phyloP scores from a whole-genome alignment of 2,797 vertebrate species.

The Schizopygopsis malacanthus region DNA sequence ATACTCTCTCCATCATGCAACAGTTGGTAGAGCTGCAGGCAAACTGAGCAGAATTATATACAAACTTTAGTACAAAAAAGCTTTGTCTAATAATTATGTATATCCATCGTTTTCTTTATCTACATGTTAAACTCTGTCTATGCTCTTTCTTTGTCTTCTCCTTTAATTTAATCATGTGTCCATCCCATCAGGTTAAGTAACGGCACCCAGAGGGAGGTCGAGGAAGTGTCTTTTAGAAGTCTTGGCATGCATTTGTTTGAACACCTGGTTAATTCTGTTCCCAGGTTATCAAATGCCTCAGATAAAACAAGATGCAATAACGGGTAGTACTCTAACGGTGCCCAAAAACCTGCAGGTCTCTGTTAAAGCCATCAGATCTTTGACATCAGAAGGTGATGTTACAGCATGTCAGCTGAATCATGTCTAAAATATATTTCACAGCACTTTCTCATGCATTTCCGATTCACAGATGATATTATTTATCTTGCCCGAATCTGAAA shows the following conservation, averaged over 20 bases:
- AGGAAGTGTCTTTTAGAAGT: constrained; percentile 33
- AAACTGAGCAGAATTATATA: constrained; percentile 37
- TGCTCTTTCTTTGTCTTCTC: neutral
- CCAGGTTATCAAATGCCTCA: constrained; percentile 4
- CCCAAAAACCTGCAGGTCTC: constrained; percentile 28
- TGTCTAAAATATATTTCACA: neutral
- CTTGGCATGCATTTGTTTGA: constrained; percentile 29
- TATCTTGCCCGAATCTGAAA: neutral
- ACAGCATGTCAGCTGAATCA: constrained; percentile 21
- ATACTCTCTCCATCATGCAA: constrained; percentile 38
- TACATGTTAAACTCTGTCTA: constrained; percentile 22
- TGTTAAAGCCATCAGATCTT: constrained; percentile 53
- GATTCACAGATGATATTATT: neutral
- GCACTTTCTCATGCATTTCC: neutral
- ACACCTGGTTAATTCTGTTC: constrained; percentile 11
- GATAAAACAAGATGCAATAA: constrained; percentile 29
- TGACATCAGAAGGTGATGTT: constrained; percentile 15
- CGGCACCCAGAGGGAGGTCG: constrained; percentile 4
- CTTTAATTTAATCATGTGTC: neutral
- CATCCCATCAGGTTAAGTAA: constrained; percentile 28
- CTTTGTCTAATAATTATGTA: constrained; percentile 33
- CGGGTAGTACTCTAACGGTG: constrained; percentile 9
- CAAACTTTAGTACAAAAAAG: neutral
- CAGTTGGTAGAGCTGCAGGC: constrained; percentile 36
- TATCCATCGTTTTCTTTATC: neutral